These are phyloP conservation scores for Dendroctonus ponderosae DNA, from an alignment of 1,140 invertebrate species.

Conservation along the genomic window DNA sequence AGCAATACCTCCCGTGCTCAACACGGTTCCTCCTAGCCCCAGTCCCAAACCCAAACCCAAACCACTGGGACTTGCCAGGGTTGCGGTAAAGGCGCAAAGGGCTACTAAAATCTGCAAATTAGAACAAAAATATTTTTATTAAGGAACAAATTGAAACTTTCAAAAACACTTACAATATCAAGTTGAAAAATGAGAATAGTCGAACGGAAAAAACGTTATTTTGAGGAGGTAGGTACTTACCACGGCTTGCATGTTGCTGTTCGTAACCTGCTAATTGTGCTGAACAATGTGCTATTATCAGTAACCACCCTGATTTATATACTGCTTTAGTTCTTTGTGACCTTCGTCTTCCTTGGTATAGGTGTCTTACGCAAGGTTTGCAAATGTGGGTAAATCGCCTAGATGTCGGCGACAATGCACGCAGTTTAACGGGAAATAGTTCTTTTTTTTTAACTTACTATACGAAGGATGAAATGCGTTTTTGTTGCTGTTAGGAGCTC, in stretches of 20 bases:
- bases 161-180: too few species aligned
- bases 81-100: slow-evolving; percentile 5
- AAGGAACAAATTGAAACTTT: neutral
- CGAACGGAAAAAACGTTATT: slow-evolving; percentile 2
- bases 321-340: slow-evolving; percentile 16
- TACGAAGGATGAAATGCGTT: too few species aligned
- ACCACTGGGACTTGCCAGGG: slow-evolving; percentile 12
- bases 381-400: neutral
- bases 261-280: neutral
- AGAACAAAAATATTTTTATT: slow-evolving; percentile 10
- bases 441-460: too few species aligned
- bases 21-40: neutral
- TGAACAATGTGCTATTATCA: slow-evolving; percentile 14
- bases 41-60: slow-evolving; percentile 11
- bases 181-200: neutral
- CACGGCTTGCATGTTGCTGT: slow-evolving; percentile 19
- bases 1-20: slow-evolving; percentile 4
- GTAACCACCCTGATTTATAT: slow-evolving; percentile 21
- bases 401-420: neutral
- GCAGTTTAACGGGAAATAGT: too few species aligned
- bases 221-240: slow-evolving; percentile 22
- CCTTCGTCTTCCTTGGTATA: slow-evolving; percentile 15
- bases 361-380: neutral
- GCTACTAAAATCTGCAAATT: slow-evolving; percentile 22
- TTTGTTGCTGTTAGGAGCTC: too few species aligned